Conservation (phyloP, 2,888 invertebrate species). For the Caenorhabditis afra region DNA sequence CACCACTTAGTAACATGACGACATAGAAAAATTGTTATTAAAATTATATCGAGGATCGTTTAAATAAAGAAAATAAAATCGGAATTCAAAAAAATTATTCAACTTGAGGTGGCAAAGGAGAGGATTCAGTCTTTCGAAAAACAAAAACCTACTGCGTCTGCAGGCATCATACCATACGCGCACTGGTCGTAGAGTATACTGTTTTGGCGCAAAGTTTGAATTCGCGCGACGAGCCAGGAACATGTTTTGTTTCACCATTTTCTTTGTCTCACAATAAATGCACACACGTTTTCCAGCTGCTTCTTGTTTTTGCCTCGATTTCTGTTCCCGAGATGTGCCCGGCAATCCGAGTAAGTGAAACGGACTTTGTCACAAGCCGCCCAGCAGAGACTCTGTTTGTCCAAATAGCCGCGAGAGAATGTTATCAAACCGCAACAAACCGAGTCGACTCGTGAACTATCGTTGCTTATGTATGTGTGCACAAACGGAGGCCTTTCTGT, state of each 20-base stretch:
- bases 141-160: too few species aligned
- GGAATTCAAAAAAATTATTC: neutral
- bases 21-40: too few species aligned
- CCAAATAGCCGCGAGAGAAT: slow-evolving; percentile 20
- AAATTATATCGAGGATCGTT: too few species aligned
- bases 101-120: neutral
- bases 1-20: too few species aligned
- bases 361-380: slow-evolving; percentile 21
- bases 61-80: too few species aligned
- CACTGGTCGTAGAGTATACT: slow-evolving; percentile 23
- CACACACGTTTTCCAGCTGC: neutral
- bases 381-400: slow-evolving; percentile 5
- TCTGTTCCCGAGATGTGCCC: neutral
- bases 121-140: neutral
- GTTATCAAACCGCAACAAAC: slow-evolving; percentile 52
- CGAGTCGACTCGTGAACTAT: slow-evolving; percentile 51
- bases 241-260: slow-evolving; percentile 6
- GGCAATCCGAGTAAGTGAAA: slow-evolving; percentile 1
- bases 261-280: neutral
- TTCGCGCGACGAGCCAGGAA: neutral
- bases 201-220: slow-evolving; percentile 21
- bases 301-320: neutral
- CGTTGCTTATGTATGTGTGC: slow-evolving; percentile 28
- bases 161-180: slow-evolving; percentile 18
- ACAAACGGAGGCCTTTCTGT: slow-evolving; percentile 26